phyloP scores from a whole-genome alignment of 2,797 vertebrate species.

The Catamblyrhynchus diadema region DNA sequence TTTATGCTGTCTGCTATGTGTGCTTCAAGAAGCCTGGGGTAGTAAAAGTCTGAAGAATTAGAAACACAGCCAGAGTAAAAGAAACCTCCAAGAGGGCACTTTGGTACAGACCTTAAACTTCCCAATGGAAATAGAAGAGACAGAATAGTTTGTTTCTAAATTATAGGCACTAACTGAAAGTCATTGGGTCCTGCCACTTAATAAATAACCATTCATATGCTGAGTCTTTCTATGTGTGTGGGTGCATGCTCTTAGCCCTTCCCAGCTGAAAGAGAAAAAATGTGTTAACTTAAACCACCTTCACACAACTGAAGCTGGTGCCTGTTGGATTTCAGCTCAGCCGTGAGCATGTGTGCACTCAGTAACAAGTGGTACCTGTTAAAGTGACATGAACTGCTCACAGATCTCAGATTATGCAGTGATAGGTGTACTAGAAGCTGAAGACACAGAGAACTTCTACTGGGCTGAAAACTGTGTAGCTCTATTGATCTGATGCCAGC shows the following conservation, averaged over 20 bases:
- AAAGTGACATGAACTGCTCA: not conserved
- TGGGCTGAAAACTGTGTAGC: not conserved
- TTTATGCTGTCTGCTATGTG: not conserved
- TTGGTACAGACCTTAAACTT: not conserved
- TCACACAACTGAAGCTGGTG: not conserved
- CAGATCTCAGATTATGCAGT: not conserved
- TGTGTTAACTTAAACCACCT: constrained; percentile 1
- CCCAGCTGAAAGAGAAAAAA: not conserved
- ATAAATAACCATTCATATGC: not conserved
- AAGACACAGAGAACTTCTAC: not conserved
- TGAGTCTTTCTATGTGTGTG: not conserved
- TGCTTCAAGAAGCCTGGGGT: not conserved
- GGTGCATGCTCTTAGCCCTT: not conserved
- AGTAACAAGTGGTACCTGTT: not conserved
- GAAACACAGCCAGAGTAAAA: not conserved
- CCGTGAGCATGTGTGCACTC: not conserved
- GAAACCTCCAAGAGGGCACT: not conserved
- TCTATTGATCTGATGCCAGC: not conserved
- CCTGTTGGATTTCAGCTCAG: not conserved
- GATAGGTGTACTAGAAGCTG: not conserved
- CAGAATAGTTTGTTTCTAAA: not conserved
- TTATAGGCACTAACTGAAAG: not conserved
- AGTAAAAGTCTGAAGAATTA: not conserved
- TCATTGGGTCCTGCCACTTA: not conserved
- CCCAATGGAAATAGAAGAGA: not conserved